A percentile compares a stretch with the other conserved stretches of the same genome.
Evolutionary conservation across 1,140 invertebrate genomes (phyloP).

Genomic region (Dinoponera quadriceps): DNA sequence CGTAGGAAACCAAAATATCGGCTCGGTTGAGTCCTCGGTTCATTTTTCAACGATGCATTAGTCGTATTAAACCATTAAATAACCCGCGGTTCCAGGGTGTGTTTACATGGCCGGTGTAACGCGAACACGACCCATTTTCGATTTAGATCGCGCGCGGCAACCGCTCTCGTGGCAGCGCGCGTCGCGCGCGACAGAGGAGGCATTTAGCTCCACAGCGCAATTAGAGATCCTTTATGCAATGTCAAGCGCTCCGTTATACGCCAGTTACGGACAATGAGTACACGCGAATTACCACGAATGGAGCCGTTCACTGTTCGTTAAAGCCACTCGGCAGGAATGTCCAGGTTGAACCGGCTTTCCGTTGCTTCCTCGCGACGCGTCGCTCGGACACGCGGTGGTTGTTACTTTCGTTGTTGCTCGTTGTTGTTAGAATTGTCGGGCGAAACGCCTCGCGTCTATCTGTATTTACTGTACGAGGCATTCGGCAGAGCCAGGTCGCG

Average conservation of each 20-base stretch:
- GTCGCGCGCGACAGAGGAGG: constrained; percentile 29
- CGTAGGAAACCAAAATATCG: too few relatives aligned
- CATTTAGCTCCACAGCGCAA: constrained; percentile 68
- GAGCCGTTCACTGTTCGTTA: constrained; percentile 74
- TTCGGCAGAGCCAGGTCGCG: too few relatives aligned
- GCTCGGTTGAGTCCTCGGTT: background rate
- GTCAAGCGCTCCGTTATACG: constrained; percentile 73
- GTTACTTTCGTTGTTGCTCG: background rate
- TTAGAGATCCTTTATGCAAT: constrained; percentile 75
- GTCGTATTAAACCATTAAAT: constrained; percentile 63
- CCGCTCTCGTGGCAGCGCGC: background rate
- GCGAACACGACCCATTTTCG: constrained; percentile 65
- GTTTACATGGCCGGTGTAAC: constrained; percentile 55
- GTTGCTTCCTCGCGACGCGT: background rate
- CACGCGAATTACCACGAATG: constrained; percentile 71
- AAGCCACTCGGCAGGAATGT: constrained; percentile 30
- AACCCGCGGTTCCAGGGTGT: constrained; percentile 39
- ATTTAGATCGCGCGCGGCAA: constrained; percentile 37
- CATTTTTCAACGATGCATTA: constrained; percentile 52
- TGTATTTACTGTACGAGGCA: too few relatives aligned
- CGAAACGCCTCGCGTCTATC: too few relatives aligned
- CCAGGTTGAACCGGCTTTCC: constrained; percentile 10
- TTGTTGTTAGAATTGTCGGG: too few relatives aligned
- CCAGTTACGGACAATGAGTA: constrained; percentile 77
- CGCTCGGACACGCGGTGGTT: too few relatives aligned